Percentiles rank a stretch among this genome's conserved stretches.
phyloP scores from a whole-genome alignment of 2,888 invertebrate species.

The Trichogramma dendrolimi region DNA sequence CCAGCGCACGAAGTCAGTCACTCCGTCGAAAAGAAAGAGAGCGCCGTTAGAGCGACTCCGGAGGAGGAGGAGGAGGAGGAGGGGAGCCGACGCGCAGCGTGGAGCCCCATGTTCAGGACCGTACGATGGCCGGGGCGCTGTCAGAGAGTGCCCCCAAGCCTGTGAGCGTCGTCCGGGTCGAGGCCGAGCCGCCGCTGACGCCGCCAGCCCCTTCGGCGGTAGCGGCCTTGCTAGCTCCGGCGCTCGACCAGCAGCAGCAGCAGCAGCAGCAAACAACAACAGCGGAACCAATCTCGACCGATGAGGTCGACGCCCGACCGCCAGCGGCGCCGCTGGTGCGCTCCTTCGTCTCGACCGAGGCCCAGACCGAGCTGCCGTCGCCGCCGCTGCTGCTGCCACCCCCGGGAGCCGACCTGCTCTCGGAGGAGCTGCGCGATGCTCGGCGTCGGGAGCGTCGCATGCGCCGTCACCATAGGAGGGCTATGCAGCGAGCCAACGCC shows the following conservation, averaged over 20 bases:
- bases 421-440: conserved; percentile 43
- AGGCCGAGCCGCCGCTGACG: conserved; percentile 29
- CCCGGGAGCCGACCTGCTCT: conserved; percentile 17
- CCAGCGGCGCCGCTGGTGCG: conserved; percentile 23
- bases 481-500: conserved; percentile 30
- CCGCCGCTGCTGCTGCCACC: conserved; percentile 18
- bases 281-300: conserved; percentile 16
- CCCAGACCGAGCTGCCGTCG: conserved; percentile 41
- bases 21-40: no score
- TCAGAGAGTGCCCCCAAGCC: conserved; percentile 50
- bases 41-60: no score
- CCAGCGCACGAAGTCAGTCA: background rate
- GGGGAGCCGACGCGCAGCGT: conserved; percentile 18
- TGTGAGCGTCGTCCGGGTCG: conserved; percentile 48
- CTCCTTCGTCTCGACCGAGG: conserved; percentile 49
- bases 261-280: conserved; percentile 22
- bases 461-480: conserved; percentile 44
- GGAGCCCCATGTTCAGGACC: conserved; percentile 44
- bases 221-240: conserved; percentile 28
- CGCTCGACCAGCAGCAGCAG: conserved; percentile 2
- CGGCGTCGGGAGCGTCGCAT: conserved; percentile 45
- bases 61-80: background rate
- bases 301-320: conserved; percentile 15
- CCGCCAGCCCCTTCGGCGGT: conserved; percentile 26
- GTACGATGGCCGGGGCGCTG: conserved; percentile 50